A percentile compares a stretch with the other conserved stretches of the same genome.
phyloP scores from a whole-genome alignment of 2,888 invertebrate genomes.

The Eulithis testata region DNA sequence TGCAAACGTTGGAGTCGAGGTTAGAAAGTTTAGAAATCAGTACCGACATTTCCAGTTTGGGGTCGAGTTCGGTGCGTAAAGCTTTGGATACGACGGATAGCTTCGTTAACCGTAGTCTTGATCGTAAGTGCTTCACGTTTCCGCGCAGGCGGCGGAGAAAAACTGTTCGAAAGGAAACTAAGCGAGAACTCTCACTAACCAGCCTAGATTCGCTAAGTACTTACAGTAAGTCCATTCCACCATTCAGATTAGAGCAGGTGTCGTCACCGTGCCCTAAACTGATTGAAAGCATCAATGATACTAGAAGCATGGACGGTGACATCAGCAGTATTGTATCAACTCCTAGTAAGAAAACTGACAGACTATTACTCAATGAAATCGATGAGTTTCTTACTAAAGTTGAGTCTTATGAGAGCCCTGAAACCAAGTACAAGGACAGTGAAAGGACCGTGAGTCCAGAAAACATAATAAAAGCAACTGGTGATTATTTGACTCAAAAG shows the following conservation, averaged over 20 bases:
- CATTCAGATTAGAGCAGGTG: conserved; percentile 50
- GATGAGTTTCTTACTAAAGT: conserved; percentile 79
- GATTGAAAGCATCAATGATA: conserved; percentile 35
- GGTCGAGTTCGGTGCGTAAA: conserved; percentile 50
- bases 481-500: conserved; percentile 71
- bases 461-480: conserved; percentile 74
- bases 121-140: conserved; percentile 72
- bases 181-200: conserved; percentile 61
- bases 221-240: conserved; percentile 49
- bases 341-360: conserved; percentile 77
- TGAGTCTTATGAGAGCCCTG: conserved; percentile 74
- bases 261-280: conserved; percentile 24
- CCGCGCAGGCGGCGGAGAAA: conserved; percentile 72
- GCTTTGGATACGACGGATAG: conserved; percentile 67
- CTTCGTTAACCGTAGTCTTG: conserved; percentile 62
- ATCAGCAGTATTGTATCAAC: conserved; percentile 77
- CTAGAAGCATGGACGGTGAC: conserved; percentile 76
- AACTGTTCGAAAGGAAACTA: conserved; percentile 49
- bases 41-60: conserved; percentile 60
- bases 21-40: conserved; percentile 74
- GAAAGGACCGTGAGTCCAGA: conserved; percentile 56
- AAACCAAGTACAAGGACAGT: conserved; percentile 58
- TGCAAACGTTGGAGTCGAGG: conserved; percentile 85
- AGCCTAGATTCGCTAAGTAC: conserved; percentile 62
- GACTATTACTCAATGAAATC: conserved; percentile 75